phyloP scores from a whole-genome alignment of 2,797 vertebrate genomes.

The Phataginus tetradactyla region DNA sequence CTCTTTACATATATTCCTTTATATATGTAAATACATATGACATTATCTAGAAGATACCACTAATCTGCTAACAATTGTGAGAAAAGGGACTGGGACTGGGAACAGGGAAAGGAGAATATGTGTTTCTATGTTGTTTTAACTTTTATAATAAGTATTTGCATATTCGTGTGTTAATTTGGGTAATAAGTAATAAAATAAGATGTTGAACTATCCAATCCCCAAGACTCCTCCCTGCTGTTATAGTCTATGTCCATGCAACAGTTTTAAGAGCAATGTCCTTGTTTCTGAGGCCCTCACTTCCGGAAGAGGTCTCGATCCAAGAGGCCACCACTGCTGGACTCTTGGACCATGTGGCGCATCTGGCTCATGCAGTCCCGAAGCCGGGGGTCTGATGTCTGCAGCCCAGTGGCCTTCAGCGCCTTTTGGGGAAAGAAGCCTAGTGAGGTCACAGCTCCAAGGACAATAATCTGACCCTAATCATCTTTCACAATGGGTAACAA shows the following conservation, averaged over 20 bases:
- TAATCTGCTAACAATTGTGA: constrained; percentile 20
- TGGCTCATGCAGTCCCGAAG: constrained; percentile 91
- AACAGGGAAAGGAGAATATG: constrained; percentile 1
- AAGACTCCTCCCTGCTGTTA: neutral
- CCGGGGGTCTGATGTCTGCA: constrained; percentile 92
- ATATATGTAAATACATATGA: neutral
- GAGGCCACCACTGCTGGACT: constrained; percentile 88
- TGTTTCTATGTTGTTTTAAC: constrained; percentile 27
- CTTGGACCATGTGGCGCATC: constrained; percentile 84
- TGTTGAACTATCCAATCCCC: neutral
- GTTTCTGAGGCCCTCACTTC: constrained; percentile 85
- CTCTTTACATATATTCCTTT: neutral
- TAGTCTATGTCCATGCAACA: neutral
- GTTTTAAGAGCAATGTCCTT: constrained; percentile 8
- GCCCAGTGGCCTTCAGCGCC: constrained; percentile 90
- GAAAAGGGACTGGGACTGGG: neutral
- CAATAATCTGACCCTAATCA: neutral
- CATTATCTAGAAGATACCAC: neutral
- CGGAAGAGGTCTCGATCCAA: constrained; percentile 92
- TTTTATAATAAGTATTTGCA: neutral
- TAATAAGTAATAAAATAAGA: neutral
- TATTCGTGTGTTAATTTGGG: neutral
- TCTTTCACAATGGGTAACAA: neutral
- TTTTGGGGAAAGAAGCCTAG: constrained; percentile 69
- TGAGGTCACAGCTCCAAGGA: constrained; percentile 23